phyloP scores from a whole-genome alignment of 2,888 invertebrate genomes.

The Agonopterix heracliana region DNA sequence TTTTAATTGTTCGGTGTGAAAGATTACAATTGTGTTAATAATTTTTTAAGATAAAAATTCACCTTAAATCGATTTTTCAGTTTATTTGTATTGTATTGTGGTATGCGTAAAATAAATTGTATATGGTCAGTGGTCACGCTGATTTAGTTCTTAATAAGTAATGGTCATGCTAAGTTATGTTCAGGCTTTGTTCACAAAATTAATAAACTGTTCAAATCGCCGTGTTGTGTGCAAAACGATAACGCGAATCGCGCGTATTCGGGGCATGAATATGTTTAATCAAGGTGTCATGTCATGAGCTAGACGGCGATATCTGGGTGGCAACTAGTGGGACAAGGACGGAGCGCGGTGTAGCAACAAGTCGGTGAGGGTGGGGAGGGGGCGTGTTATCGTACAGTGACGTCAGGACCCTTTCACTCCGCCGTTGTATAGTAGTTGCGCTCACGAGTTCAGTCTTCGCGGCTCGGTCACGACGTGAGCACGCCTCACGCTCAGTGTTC shows the following conservation, averaged over 20 bases:
- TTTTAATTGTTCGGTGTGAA: no score
- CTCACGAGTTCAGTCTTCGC: constrained; percentile 59
- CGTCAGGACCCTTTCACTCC: constrained; percentile 77
- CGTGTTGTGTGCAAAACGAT: constrained; percentile 33
- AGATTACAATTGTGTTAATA: no score
- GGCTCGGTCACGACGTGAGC: constrained; percentile 71
- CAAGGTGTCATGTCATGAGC: constrained; percentile 46
- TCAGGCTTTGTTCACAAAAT: no score
- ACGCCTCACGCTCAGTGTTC: constrained; percentile 61
- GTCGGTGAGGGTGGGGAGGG: constrained; percentile 35
- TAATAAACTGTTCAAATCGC: constrained; percentile 7
- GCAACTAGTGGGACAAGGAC: constrained; percentile 32
- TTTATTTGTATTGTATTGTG: no score
- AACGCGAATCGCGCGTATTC: constrained; percentile 27
- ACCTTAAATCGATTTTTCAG: no score
- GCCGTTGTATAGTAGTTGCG: constrained; percentile 46
- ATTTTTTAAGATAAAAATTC: no score
- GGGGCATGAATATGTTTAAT: constrained; percentile 37
- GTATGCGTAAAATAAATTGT: no score
- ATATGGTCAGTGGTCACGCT: no score
- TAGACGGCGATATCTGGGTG: constrained; percentile 45
- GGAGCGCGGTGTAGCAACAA: constrained; percentile 62
- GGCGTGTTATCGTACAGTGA: constrained; percentile 72
- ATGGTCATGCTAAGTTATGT: no score
- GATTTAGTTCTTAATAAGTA: no score